Evolutionary conservation across 2,113 vertebrate genomes (phyloP), one percentile per base, ranked within the genome.

Genomic region (Tychaedon coryphoeus): DNA sequence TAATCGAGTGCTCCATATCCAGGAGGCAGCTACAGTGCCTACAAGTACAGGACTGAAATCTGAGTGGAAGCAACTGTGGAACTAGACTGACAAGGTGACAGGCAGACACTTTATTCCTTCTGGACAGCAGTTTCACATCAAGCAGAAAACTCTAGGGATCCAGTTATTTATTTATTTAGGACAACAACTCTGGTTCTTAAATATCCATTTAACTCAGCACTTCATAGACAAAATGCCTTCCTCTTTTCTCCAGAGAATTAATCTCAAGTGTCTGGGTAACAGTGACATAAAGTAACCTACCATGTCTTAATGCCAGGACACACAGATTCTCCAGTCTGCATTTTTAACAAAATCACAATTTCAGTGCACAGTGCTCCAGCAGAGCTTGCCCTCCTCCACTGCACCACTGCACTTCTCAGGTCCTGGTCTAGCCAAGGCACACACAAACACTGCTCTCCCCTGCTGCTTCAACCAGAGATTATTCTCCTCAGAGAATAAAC

Each of bases 401-500:
- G 2, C 25, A 50, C 12, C 5, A 1, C 8, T 2, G 42, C 26
- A 17, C 54, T 34, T 53, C 60, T 33, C 14, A 5, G 2, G 4
- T 19, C 57, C 72, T 3, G 0, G 1, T 54, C 24, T 11, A 26
- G 73, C 56, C 3, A 0, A 66, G 67, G 64, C 72, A 58, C 0
- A 14, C 0, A 0, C 85, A n/a, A 50, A 75, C 53, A 20, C 6
- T 12, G 18, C 0, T 2, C 26, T 67, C 6, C 2, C 3, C 53
- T 53, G 24, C 36, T 61, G 42, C 47, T 53, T 12, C 76, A 86
- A 76, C 84, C 86, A 89, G 65, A 50, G 24, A 51, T 69, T 38
- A 20, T 38, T 65, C 64, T 69, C 50, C 72, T 67, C 6, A 2
- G 53, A 91, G 48, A 71, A 78, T 56, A 89, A 92, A 72, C 33